Percentiles rank a stretch among this genome's conserved stretches.
Evolutionary conservation across 1,140 invertebrate genomes (phyloP).

Genomic region (Tetramorium simillimum): DNA sequence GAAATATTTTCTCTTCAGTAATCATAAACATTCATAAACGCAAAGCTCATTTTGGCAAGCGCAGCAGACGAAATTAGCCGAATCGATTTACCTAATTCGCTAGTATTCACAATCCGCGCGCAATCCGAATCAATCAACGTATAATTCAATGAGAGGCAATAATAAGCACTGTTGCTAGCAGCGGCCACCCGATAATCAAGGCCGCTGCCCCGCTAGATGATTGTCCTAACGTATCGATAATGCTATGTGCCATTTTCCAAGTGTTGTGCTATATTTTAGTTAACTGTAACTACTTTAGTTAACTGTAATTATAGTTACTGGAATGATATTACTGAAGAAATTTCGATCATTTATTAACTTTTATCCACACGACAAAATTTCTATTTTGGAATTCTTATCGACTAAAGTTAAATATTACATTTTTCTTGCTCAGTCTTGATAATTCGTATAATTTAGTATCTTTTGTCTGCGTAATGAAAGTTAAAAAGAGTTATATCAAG

Average conservation of each 20-base stretch:
- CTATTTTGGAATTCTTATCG: neutral
- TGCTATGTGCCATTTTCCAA: conserved; percentile 9
- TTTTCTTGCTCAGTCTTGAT: no score
- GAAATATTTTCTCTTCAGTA: neutral
- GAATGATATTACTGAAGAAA: neutral
- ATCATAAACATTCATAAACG: neutral
- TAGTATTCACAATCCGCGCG: conserved; percentile 49
- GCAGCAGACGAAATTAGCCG: conserved; percentile 16
- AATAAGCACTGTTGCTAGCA: conserved; percentile 50
- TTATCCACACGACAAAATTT: neutral
- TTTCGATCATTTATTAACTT: neutral
- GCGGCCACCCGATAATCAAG: conserved; percentile 40
- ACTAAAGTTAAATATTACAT: no score
- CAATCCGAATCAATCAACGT: conserved; percentile 57
- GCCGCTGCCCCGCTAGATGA: neutral
- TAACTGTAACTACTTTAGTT: conserved; percentile 15
- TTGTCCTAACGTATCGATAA: conserved; percentile 32
- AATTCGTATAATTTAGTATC: no score
- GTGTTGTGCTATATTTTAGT: conserved; percentile 6
- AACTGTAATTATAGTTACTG: neutral
- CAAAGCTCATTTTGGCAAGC: conserved; percentile 48
- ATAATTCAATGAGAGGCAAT: conserved; percentile 60
- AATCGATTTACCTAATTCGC: conserved; percentile 58
- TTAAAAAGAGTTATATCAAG: no score
- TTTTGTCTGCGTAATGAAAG: no score